A percentile compares a stretch with the other conserved stretches of the same genome.
Conservation (phyloP, 2,113 vertebrate species). For the crab-eating macaque (Macaca fascicularis) region T2T-MFA8v1.1 NC_088386.1:108973501-108974000, state of each 20-base stretch:
- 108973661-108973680: neutral
- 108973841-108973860: neutral
- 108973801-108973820: neutral
- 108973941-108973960: conserved; percentile 26
- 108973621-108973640: neutral
- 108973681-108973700: neutral
- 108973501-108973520: neutral
- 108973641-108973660: neutral
- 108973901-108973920: neutral
- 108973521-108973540: neutral
- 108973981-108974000: conserved; percentile 4
- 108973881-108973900: neutral
- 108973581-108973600: neutral
- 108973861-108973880: neutral
- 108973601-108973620: neutral
- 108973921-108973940: neutral
- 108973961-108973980: neutral
- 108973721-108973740: neutral
- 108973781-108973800: neutral
- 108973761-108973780: neutral
- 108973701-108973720: neutral
- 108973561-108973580: neutral
- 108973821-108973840: neutral
- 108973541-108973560: neutral
- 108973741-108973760: neutral